Conservation (phyloP, 1,140 invertebrate genomes). For the Neelides sp. region DNA sequence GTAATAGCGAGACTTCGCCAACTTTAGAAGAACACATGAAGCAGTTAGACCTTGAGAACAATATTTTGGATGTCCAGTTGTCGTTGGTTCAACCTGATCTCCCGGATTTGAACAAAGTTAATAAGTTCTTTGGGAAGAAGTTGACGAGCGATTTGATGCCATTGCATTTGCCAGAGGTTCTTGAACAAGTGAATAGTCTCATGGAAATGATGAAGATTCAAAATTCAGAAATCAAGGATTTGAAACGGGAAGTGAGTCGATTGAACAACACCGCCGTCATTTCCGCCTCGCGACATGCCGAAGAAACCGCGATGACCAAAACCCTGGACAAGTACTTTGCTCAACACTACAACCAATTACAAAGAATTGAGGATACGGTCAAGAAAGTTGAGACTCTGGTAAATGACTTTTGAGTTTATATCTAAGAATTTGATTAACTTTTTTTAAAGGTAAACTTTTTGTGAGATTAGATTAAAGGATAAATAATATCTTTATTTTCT, state of each 20-base stretch:
- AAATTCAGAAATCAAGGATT: slow-evolving; percentile 24
- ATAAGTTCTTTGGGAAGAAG: no score
- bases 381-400: slow-evolving; percentile 8
- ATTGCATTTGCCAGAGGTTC: slow-evolving; percentile 17
- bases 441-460: no score
- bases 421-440: no score
- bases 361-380: slow-evolving; percentile 12
- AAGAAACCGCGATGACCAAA: slow-evolving; percentile 3
- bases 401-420: no score
- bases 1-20: slow-evolving; percentile 3
- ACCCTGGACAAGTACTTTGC: slow-evolving; percentile 13
- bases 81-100: neutral
- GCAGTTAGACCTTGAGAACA: slow-evolving; percentile 8
- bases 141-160: no score
- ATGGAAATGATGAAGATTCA: slow-evolving; percentile 28
- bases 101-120: no score
- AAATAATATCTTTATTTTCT: no score
- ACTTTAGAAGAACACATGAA: slow-evolving; percentile 3
- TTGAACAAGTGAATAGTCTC: slow-evolving; percentile 24
- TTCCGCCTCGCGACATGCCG: neutral
- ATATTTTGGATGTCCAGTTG: slow-evolving; percentile 10
- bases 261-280: slow-evolving; percentile 4
- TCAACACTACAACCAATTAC: slow-evolving; percentile 1
- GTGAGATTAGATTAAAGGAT: no score
- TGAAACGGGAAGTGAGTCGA: slow-evolving; percentile 22